Base-by-base conservation (phyloP, 2,113 vertebrate genomes). In the Heterotis niloticus region DNA sequence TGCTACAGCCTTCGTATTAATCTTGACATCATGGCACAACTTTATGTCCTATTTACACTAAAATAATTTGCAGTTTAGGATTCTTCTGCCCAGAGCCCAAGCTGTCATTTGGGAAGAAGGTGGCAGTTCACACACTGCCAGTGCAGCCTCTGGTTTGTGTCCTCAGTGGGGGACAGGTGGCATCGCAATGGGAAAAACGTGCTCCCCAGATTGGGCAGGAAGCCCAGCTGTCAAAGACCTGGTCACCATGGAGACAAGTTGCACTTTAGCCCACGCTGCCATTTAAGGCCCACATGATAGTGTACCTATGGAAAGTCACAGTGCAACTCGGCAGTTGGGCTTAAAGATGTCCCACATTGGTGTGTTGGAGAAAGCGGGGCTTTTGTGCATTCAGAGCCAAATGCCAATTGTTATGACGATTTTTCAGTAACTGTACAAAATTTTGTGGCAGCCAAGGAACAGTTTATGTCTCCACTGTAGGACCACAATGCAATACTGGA, bases 391-490 rank as follows among this genome's bases (percentile, higher is more conserved):
- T 20, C 11, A 73, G 68, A 71, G 20, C 29, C 68, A 44, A 52
- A 71, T n/a, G 29, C 52, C 68, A 71, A n/a, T 72, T 72, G 54
- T 54, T 72, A 17, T 24, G 20, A 34, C 23, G 16, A 34, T 54
- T 23, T 24, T 52, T 54, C 18, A 56, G 29, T 20, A 68, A 18
- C 28, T 62, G 7, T 20, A 20, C 1, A 5, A 16, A 70, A 69
- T 18, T 26, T 69, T 5, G 24, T 62, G 56, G 9, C 77, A 51
- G 54, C 28, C 54, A 16, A 62, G 66, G 17, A 10, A 51, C 62
- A 29, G 52, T 70, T 71, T 78, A 52, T n/a, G 26, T 70, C 65
- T 70, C 56, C 44, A 26, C 66, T 70, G 70, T 66, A 71, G n/a
- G 70, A 69, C 66, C 20, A 14, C 56, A 70, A 71, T 28, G 60